Evolutionary conservation across 2,888 invertebrate species (phyloP), one percentile per base, ranked within the genome.

Genomic region (Synanthedon myopaeformis): DNA sequence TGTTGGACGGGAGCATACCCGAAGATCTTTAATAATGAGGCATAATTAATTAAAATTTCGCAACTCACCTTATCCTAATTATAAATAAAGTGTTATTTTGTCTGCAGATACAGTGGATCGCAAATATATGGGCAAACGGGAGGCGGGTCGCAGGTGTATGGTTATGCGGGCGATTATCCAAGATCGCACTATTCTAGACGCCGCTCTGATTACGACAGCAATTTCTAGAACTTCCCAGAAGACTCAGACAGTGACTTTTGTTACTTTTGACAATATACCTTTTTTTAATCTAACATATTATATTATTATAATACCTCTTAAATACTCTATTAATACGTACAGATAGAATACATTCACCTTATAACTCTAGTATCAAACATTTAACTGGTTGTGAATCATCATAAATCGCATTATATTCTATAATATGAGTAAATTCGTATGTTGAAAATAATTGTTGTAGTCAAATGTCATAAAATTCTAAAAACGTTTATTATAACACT

Each of bases 131-230:
- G 86, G 23, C 84, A 86, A 71, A 74, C 66, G 57, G 92, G 92
- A 42, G 91, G 92, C 19, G 90, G 90, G 42, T 89, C 89, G 55
- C 89, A 90, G 70, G 85, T 86, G 58, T 89, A 89, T 62, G 91
- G 86, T 19, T 85, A 86, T 71, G 79, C 83, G 41, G 87, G 84
- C 55, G 87, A 87, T 63, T 77, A 80, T 67, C 73, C 82, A 54
- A 85, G 89, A 57, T 89, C 90, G 12, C 89, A 89, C 70, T 90
- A 89, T 73, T 89, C 90, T 52, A 83, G 92, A 51, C 86, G 92
- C 62, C 90, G 93, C 74, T 92, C 93, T 42, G 93, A 94, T 74
- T 93, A 93, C 76, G 94, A 94, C 76, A 93, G 93, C 64, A 93
- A 94, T 82, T 94, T 94, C 85, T 94, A 90, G 73, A 75, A 65